phyloP scores from a whole-genome alignment of 2,888 invertebrate genomes.

The Ypsolopha scabrella region DNA sequence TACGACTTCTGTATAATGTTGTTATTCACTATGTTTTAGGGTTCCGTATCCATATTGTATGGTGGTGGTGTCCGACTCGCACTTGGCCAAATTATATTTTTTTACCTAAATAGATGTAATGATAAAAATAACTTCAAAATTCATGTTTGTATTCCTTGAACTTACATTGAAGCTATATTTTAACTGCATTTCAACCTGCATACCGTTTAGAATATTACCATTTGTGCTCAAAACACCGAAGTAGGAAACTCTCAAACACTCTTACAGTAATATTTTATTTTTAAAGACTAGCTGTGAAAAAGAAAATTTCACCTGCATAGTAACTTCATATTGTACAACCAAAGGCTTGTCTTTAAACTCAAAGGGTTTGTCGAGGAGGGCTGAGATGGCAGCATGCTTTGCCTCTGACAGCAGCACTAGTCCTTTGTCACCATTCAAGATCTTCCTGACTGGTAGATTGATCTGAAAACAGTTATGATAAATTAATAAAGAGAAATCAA shows the following conservation, averaged over 20 bases:
- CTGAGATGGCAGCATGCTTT: constrained; percentile 94
- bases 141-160: too few species aligned
- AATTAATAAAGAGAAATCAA: too few species aligned
- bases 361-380: constrained; percentile 82
- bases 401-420: constrained; percentile 94
- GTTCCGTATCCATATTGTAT: too few species aligned
- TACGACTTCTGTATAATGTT: too few species aligned
- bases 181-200: too few species aligned
- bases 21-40: too few species aligned
- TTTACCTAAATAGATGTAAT: too few species aligned
- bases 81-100: too few species aligned
- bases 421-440: constrained; percentile 86
- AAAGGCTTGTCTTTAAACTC: constrained; percentile 85
- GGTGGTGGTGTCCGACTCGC: too few species aligned
- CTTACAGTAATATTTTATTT: not conserved
- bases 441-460: constrained; percentile 81
- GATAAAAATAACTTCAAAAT: too few species aligned
- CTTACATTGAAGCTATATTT: too few species aligned
- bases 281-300: not conserved
- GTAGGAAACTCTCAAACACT: not conserved
- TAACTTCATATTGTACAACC: constrained; percentile 94
- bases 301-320: constrained; percentile 73
- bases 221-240: not conserved
- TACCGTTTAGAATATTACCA: not conserved
- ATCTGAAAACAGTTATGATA: constrained; percentile 55